Evolutionary conservation across 2,888 invertebrate species (phyloP).

Genomic region (Diogma glabrata): DNA sequence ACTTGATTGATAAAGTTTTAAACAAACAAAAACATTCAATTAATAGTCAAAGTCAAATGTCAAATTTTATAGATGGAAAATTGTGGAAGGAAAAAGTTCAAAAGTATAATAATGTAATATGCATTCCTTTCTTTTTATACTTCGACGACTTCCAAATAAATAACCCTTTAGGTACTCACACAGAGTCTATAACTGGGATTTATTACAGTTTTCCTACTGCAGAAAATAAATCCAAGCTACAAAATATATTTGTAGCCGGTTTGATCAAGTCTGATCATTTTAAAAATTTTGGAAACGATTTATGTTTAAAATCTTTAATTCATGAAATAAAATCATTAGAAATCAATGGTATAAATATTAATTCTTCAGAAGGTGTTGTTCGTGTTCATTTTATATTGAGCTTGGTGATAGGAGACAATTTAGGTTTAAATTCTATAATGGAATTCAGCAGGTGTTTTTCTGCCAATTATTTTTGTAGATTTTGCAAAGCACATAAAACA

Average conservation of each 20-base stretch:
- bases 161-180: slow-evolving; percentile 13
- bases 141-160: slow-evolving; percentile 13
- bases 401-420: background rate
- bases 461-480: background rate
- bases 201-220: slow-evolving; percentile 12
- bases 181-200: slow-evolving; percentile 11
- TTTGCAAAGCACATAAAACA: background rate
- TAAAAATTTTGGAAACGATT: slow-evolving; percentile 16
- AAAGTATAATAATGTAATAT: background rate
- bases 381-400: background rate
- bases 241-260: background rate
- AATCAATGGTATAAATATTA: slow-evolving; percentile 19
- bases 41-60: no score
- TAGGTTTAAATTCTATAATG: background rate
- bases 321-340: slow-evolving; percentile 21
- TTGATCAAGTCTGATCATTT: background rate
- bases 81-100: background rate
- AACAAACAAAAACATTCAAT: no score
- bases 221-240: background rate
- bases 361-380: slow-evolving; percentile 6
- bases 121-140: slow-evolving; percentile 7
- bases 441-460: background rate
- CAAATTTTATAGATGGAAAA: no score
- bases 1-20: no score
- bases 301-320: slow-evolving; percentile 21